A percentile compares a stretch with the other conserved stretches of the same genome.
These are phyloP conservation scores for Bubo scandiacus DNA, from an alignment of 2,113 vertebrate species.

Conservation along the genomic window DNA sequence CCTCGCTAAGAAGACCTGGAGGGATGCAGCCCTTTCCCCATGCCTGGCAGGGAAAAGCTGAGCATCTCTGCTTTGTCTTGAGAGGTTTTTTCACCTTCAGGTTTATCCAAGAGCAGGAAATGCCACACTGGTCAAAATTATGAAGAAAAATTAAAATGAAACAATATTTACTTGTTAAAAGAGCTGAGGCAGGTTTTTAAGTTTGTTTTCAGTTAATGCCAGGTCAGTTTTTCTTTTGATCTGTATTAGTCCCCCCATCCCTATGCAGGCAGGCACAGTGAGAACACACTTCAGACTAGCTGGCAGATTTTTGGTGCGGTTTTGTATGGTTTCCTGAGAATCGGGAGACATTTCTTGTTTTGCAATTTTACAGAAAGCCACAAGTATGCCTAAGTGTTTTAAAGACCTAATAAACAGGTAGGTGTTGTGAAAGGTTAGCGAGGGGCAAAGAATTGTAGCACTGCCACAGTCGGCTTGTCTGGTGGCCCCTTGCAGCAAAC, in stretches of 20 bases:
- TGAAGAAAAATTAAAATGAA: neutral
- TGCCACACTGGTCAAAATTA: neutral
- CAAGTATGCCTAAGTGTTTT: neutral
- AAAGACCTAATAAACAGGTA: constrained; percentile 17
- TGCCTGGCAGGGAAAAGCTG: accelerated
- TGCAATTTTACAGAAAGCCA: constrained; percentile 34
- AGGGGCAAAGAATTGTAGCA: accelerated
- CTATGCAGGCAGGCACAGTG: neutral
- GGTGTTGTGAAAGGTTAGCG: neutral
- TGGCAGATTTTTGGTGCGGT: constrained; percentile 34
- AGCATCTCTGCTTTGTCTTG: neutral
- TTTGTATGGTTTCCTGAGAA: constrained; percentile 54
- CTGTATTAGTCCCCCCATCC: neutral
- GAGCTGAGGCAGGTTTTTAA: neutral
- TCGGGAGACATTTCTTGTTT: constrained; percentile 38
- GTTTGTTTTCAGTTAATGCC: neutral
- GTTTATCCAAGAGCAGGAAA: neutral
- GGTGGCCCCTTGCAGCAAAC: neutral
- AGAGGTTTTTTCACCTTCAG: neutral
- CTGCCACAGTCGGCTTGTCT: accelerated
- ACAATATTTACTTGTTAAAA: neutral
- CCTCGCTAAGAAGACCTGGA: accelerated
- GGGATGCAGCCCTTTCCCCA: neutral
- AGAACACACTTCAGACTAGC: neutral
- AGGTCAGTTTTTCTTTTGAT: neutral